Conservation (phyloP, 2,113 vertebrate genomes). For the Micronycteris hirsuta region DNA sequence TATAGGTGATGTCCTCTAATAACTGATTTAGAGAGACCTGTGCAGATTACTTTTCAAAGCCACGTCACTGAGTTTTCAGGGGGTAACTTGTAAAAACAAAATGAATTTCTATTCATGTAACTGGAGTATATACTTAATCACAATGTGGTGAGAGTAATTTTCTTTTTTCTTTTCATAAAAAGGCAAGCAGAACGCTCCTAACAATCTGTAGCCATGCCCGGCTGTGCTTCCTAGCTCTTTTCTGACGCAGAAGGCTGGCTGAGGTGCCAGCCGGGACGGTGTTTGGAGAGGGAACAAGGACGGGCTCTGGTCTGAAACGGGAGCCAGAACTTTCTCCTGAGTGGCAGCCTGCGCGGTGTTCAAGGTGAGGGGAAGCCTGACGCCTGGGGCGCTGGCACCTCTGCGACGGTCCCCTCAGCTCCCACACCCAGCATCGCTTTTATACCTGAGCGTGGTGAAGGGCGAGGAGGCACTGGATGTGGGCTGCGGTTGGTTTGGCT, state of each 20-base stretch:
- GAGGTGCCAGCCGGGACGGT: neutral
- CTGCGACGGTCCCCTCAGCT: neutral
- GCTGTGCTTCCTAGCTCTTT: neutral
- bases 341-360: neutral
- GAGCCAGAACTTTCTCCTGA: neutral
- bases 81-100: neutral
- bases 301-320: neutral
- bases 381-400: neutral
- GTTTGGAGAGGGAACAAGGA: neutral
- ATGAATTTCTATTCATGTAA: neutral
- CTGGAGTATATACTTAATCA: neutral
- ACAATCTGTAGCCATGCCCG: fast-evolving
- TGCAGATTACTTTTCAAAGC: neutral
- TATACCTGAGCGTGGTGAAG: neutral
- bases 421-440: neutral
- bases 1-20: neutral
- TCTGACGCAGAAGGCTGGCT: neutral
- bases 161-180: neutral
- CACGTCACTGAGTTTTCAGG: neutral
- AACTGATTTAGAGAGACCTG: neutral
- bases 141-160: too few species aligned
- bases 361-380: neutral
- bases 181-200: neutral
- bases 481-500: neutral
- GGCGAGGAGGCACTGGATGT: fast-evolving